Evolutionary conservation across 2,113 vertebrate genomes (phyloP), one percentile per base, ranked within the genome.

Genomic region (Eleginops maclovinus): DNA sequence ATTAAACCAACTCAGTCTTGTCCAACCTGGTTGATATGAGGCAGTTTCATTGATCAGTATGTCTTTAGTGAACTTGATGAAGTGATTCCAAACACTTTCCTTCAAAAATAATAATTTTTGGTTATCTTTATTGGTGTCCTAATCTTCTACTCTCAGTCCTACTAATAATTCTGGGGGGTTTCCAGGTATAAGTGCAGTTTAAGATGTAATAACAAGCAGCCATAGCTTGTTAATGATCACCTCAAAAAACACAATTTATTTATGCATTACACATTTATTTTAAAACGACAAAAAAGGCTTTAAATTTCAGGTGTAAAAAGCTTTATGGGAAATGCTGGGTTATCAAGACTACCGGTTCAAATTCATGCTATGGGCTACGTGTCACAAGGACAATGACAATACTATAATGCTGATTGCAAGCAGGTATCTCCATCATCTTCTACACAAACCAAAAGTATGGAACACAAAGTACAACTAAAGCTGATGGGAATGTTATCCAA

Each of bases 51-150:
- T 49, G 63, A 59, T 26, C 16, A 15, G 9, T 14, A 19, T 69
- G 65, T 62, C 17, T 53, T 70, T 49, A 10, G 11, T 19, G 53
- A 26, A 47, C n/a, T 26, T 56, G 41, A 55, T 60, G 6, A 70
- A 70, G 12, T 54, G 24, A 63, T 26, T 63, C 9, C n/a, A 19
- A 22, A 47, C 47, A 28, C 28, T 28, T 54, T 22, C n/a, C n/a
- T n/a, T 46, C 24, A 55, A 13, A 40, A 50, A 22, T 21, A 1
- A 21, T 14, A 22, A 2, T 43, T 51, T 19, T 3, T 24, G 26
- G 3, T 3, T 19, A 5, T 31, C 17, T 51, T 53, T 43, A 36
- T 50, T 50, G 9, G 44, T 28, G 61, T 31, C 46, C 47, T 28
- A 47, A 2, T 21, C 16, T 8, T 4, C n/a, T n/a, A n/a, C n/a